phyloP scores from a whole-genome alignment of 2,113 vertebrate species.

The Mirza zaza region DNA sequence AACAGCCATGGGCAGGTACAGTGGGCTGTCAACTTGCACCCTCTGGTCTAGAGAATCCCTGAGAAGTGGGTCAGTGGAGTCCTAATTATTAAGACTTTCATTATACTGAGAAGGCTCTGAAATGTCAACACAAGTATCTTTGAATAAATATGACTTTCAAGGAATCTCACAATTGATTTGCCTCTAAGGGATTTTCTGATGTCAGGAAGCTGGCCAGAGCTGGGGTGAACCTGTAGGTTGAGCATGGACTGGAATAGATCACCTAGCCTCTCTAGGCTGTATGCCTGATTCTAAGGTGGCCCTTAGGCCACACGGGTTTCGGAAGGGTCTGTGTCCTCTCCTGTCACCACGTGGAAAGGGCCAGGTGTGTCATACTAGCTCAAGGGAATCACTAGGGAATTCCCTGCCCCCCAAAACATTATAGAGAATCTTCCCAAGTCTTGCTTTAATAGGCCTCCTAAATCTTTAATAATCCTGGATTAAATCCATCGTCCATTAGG shows the following conservation, averaged over 20 bases:
- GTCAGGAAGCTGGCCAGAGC: not conserved
- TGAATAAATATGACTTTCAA: not conserved
- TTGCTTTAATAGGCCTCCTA: not conserved
- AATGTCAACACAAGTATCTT: not conserved
- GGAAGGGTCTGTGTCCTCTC: not conserved
- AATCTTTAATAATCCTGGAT: slow-evolving; percentile 18
- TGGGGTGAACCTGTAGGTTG: not conserved
- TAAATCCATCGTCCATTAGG: not conserved
- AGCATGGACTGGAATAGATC: not conserved
- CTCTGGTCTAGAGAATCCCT: not conserved
- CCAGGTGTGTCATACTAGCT: not conserved
- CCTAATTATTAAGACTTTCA: not conserved
- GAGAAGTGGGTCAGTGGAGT: not conserved
- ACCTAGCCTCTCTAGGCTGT: not conserved
- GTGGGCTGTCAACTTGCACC: not conserved
- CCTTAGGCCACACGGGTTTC: not conserved
- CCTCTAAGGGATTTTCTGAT: not conserved
- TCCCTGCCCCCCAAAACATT: not conserved
- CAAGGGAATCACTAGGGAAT: not conserved
- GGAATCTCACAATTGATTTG: not conserved
- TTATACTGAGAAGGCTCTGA: not conserved
- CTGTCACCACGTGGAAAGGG: not conserved
- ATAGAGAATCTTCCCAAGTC: not conserved
- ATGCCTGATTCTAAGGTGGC: not conserved
- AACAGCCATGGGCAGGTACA: not conserved